These are phyloP conservation scores for Argyresthia albistria DNA, from an alignment of 2,888 invertebrate genomes.

Conservation along the genomic window DNA sequence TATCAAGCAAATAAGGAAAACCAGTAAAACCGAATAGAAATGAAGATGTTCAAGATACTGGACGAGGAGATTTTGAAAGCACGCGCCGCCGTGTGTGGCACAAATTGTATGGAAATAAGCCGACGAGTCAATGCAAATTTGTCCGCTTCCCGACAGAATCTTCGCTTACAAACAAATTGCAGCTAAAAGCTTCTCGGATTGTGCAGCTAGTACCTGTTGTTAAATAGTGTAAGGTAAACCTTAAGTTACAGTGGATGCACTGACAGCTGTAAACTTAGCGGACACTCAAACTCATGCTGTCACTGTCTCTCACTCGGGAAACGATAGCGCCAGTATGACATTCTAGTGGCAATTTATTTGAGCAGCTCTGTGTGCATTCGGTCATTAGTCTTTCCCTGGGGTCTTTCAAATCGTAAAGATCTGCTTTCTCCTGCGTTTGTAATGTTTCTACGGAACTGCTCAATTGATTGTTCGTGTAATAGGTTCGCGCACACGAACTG, in stretches of 20 bases:
- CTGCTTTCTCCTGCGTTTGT: slow-evolving; percentile 17
- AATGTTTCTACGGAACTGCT: slow-evolving; percentile 24
- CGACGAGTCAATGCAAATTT: slow-evolving; percentile 31
- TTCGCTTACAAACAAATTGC: slow-evolving; percentile 2
- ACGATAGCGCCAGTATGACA: too few species aligned
- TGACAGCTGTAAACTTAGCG: neutral
- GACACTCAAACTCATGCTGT: neutral
- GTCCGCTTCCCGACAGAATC: slow-evolving; percentile 11
- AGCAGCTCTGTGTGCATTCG: neutral
- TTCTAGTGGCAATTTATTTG: neutral
- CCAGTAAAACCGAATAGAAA: neutral
- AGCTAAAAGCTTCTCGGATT: neutral
- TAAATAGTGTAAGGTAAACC: neutral
- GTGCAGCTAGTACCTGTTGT: neutral
- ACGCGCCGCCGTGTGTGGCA: slow-evolving; percentile 46
- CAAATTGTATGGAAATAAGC: slow-evolving; percentile 60
- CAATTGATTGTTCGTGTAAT: slow-evolving; percentile 37
- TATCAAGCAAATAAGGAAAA: neutral
- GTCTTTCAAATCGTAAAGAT: slow-evolving; percentile 10
- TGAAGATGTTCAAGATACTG: neutral
- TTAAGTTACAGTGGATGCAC: neutral
- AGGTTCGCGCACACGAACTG: slow-evolving; percentile 19
- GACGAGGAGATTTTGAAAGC: slow-evolving; percentile 21
- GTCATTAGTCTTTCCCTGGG: slow-evolving; percentile 1
- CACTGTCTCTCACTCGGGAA: neutral